Conservation (phyloP, 2,888 invertebrate genomes). For the Tridacna gigas region DNA sequence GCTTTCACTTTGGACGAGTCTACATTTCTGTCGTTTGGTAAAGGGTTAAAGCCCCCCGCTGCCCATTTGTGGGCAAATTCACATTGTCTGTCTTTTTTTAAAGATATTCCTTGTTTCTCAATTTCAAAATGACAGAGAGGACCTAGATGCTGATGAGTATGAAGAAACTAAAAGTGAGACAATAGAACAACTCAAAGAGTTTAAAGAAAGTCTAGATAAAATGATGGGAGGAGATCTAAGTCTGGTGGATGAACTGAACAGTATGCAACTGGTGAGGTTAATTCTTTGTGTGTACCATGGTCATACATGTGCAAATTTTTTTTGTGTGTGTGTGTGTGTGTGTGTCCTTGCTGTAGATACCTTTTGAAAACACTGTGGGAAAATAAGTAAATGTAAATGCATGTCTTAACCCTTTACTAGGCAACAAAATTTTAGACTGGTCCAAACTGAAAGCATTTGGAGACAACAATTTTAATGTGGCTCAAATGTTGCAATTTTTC, state of each 20-base stretch:
- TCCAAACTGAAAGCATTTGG: too few species aligned
- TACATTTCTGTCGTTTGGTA: not conserved
- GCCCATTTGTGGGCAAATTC: not conserved
- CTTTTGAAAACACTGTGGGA: too few species aligned
- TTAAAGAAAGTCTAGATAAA: constrained; percentile 88
- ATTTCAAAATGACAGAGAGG: constrained; percentile 86
- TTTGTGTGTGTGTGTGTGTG: too few species aligned
- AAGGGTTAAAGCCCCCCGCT: not conserved
- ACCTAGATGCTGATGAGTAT: constrained; percentile 89
- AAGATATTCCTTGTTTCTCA: not conserved
- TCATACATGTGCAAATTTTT: not conserved
- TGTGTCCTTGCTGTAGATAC: too few species aligned
- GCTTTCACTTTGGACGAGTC: too few species aligned
- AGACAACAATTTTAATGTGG: too few species aligned
- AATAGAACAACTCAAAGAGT: constrained; percentile 90
- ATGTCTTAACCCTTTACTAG: too few species aligned
- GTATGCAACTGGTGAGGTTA: constrained; percentile 88
- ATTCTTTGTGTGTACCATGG: too few species aligned
- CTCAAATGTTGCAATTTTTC: too few species aligned
- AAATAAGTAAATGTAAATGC: too few species aligned
- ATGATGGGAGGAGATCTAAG: constrained; percentile 90
- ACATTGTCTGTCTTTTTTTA: not conserved
- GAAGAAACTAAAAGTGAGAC: constrained; percentile 90
- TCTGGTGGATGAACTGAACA: constrained; percentile 88
- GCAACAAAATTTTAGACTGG: too few species aligned